Conservation (phyloP, 1,140 invertebrate genomes). For the Drosophila parvula region DNA sequence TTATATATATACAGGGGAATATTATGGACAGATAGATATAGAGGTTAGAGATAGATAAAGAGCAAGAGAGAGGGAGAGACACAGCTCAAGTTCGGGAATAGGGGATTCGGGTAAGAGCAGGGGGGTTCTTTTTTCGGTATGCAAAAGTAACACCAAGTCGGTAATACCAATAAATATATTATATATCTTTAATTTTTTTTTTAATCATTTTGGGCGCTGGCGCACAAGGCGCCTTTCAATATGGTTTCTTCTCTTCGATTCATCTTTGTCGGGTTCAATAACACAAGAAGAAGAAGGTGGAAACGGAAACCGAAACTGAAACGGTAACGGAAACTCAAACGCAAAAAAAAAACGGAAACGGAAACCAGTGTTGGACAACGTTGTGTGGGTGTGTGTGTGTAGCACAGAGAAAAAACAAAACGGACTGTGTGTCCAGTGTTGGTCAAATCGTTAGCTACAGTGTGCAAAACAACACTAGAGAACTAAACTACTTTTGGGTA, state of each 20-base stretch:
- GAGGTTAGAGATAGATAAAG: not conserved
- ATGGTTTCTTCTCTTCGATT: constrained; percentile 24
- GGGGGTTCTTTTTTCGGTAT: constrained; percentile 20
- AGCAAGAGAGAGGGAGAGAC: not conserved
- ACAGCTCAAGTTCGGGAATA: constrained; percentile 1
- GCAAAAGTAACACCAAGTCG: constrained; percentile 51
- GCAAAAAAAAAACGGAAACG: constrained; percentile 41
- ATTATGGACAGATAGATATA: not conserved
- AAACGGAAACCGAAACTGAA: constrained; percentile 17
- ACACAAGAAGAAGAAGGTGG: constrained; percentile 15
- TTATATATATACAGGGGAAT: constrained; percentile 37
- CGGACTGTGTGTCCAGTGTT: constrained; percentile 14
- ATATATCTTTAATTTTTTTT: constrained; percentile 1
- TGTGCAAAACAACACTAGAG: constrained; percentile 18
- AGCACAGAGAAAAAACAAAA: constrained; percentile 9
- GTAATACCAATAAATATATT: constrained; percentile 10
- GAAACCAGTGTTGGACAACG: constrained; percentile 47
- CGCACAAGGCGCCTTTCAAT: constrained; percentile 1
- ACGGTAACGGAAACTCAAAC: constrained; percentile 17
- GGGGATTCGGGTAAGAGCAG: not conserved
- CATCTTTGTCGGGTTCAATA: not conserved
- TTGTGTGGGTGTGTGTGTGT: constrained; percentile 13
- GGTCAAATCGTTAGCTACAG: constrained; percentile 25
- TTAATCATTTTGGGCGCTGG: constrained; percentile 24
- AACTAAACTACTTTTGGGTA: constrained; percentile 6